A percentile compares a stretch with the other conserved stretches of the same genome.
Conservation (phyloP, 2,797 vertebrate species). For the Microhierax caerulescens region DNA sequence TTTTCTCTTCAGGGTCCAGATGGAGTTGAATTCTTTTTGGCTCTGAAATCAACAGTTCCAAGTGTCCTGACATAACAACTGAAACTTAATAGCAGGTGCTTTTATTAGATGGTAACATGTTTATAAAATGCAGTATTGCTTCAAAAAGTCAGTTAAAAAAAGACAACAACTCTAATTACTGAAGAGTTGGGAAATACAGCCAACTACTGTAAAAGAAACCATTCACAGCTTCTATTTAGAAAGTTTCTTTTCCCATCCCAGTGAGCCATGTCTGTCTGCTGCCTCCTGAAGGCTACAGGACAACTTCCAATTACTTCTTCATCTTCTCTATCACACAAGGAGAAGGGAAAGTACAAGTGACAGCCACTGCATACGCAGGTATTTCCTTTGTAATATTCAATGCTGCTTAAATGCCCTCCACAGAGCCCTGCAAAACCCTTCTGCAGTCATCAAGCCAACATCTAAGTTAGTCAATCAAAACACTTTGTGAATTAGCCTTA, state of each 20-base stretch:
- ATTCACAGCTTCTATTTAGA: too few species aligned
- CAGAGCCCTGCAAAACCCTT: background rate
- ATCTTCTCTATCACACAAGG: fast-evolving
- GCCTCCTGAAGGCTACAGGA: background rate
- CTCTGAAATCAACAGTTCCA: background rate
- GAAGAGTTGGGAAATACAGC: background rate
- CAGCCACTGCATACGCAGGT: fast-evolving
- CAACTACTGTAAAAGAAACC: background rate
- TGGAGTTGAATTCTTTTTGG: background rate
- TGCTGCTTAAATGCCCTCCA: background rate
- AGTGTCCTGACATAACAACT: background rate
- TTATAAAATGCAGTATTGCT: background rate
- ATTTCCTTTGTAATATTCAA: background rate
- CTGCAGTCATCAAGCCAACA: background rate
- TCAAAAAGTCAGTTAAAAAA: background rate
- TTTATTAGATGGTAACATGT: background rate
- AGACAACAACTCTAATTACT: background rate
- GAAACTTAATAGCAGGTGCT: background rate
- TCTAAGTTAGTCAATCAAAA: background rate
- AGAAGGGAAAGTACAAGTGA: background rate
- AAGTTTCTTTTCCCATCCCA: background rate
- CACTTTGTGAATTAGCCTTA: background rate
- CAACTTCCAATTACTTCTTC: background rate
- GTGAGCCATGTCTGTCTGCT: background rate
- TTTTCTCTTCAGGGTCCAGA: background rate